Conservation (phyloP, 1,140 invertebrate species). For the Trachymyrmex cornetzi region DNA sequence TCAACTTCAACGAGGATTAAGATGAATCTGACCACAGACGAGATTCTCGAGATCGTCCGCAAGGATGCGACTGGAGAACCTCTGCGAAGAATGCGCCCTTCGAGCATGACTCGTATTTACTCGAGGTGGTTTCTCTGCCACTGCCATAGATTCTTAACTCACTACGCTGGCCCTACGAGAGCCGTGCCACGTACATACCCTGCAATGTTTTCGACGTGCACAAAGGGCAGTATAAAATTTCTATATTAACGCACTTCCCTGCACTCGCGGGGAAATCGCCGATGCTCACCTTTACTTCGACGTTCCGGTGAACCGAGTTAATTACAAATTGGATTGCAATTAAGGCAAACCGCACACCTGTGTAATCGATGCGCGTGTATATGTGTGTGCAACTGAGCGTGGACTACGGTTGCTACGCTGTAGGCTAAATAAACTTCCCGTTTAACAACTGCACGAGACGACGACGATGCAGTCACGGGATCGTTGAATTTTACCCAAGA, state of each 20-base stretch:
- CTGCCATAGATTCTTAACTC: constrained; percentile 71
- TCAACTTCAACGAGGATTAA: constrained; percentile 9
- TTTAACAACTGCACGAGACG: constrained; percentile 66
- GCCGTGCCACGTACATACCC: constrained; percentile 20
- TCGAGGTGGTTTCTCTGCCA: constrained; percentile 69
- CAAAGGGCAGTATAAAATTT: constrained; percentile 41
- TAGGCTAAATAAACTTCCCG: constrained; percentile 58
- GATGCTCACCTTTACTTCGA: constrained; percentile 40
- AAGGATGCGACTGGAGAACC: constrained; percentile 73
- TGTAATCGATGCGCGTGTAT: constrained; percentile 63
- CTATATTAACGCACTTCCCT: constrained; percentile 35
- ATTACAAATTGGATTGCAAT: constrained; percentile 74
- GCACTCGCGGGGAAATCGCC: constrained; percentile 16
- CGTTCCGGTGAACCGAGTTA: constrained; percentile 68
- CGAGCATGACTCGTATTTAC: constrained; percentile 82
- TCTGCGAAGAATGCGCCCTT: constrained; percentile 80
- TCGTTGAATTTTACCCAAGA: constrained; percentile 37
- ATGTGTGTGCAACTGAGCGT: constrained; percentile 54
- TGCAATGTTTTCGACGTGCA: constrained; percentile 47
- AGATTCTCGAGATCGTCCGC: constrained; percentile 15
- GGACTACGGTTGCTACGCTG: constrained; percentile 56
- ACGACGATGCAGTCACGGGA: constrained; percentile 30
- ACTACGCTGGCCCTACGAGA: constrained; percentile 44
- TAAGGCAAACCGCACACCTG: constrained; percentile 63
- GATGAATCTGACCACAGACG: background rate